Base-by-base conservation (phyloP, 2,888 invertebrate species). In the Sussaba pulchella region DNA sequence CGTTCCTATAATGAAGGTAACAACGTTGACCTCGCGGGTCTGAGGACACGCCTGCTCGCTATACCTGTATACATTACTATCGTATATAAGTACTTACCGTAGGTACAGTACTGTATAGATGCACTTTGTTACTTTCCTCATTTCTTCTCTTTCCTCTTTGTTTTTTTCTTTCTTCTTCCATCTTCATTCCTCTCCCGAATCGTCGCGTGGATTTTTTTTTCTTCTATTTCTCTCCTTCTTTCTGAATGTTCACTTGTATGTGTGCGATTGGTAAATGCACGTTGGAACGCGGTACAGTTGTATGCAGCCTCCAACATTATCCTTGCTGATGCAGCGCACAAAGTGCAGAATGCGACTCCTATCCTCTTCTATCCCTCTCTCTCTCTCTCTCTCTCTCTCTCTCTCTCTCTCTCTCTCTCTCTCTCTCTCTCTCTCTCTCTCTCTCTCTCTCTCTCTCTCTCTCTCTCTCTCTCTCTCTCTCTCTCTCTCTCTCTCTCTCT, bases 11-110 rank as follows among this genome's bases (percentile, higher is more conserved):
- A 89, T 84, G 89, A 90, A 87, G 85, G 89, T 85, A 91, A 89
- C 87, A 89, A 89, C 87, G 87, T 88, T 86, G 90, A 90, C 87
- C 88, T 84, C 86, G 83, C 63, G 84, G 86, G 88, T 90, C 88
- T 85, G 81, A 72, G 79, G 87, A 87, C 88, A 86, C 85, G 86
- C 88, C 85, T 88, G 88, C 78, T 87, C 85, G 1, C 52, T 84
- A 54, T 39, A 67, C 39, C 14, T 59, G 10, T 39, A 61, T 43
- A 66, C 36, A 66, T 31, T n/a, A 39, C 45, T 31, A 39, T 31
- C 24, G 12, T 70, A 59, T 59, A 66, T 6, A 17, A 17, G 50
- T 57, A 41, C 24, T 45, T 31, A 45, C 26, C 31, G 26, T 61
- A 39, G 73, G 43, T 43, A 41, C 52, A 57, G 26, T 50, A 36